Percentiles rank a stretch among this genome's conserved stretches.
These are phyloP conservation scores for Glyphotaelius pellucidus DNA, from an alignment of 2,888 invertebrate genomes.

Conservation along the genomic window DNA sequence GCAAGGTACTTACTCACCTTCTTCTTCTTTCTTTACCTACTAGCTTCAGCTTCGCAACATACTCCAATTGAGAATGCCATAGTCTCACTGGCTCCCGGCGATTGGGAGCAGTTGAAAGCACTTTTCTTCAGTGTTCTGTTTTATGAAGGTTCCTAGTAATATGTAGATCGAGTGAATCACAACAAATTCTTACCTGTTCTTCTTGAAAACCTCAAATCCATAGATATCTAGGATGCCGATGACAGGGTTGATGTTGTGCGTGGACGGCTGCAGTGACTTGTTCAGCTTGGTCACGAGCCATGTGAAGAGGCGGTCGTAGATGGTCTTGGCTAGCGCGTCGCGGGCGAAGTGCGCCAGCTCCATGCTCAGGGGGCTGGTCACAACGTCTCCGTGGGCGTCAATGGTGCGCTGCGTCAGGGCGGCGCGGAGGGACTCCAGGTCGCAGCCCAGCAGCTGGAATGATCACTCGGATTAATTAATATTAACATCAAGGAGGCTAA, in stretches of 20 bases:
- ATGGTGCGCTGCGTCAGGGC: slow-evolving; percentile 92
- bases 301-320: slow-evolving; percentile 93
- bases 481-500: background rate
- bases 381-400: slow-evolving; percentile 89
- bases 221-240: slow-evolving; percentile 96
- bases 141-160: too few relatives aligned
- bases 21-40: too few relatives aligned
- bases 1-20: too few relatives aligned
- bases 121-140: too few relatives aligned
- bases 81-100: too few relatives aligned
- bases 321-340: slow-evolving; percentile 93
- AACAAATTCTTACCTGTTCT: slow-evolving; percentile 81
- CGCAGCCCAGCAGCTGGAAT: slow-evolving; percentile 85
- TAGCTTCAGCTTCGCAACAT: too few relatives aligned
- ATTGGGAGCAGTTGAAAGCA: too few relatives aligned
- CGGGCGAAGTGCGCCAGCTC: slow-evolving; percentile 91
- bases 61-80: too few relatives aligned
- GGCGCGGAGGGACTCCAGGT: slow-evolving; percentile 80
- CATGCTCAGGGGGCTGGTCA: slow-evolving; percentile 86
- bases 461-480: slow-evolving; percentile 38
- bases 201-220: slow-evolving; percentile 95
- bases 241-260: slow-evolving; percentile 80
- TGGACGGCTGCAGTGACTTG: slow-evolving; percentile 81
- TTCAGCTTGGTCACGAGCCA: slow-evolving; percentile 93
- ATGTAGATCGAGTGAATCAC: background rate